Evolutionary conservation across 2,797 vertebrate species (phyloP), one percentile per base, ranked within the genome.

Genomic region (Gymnothorax reevesii): DNA sequence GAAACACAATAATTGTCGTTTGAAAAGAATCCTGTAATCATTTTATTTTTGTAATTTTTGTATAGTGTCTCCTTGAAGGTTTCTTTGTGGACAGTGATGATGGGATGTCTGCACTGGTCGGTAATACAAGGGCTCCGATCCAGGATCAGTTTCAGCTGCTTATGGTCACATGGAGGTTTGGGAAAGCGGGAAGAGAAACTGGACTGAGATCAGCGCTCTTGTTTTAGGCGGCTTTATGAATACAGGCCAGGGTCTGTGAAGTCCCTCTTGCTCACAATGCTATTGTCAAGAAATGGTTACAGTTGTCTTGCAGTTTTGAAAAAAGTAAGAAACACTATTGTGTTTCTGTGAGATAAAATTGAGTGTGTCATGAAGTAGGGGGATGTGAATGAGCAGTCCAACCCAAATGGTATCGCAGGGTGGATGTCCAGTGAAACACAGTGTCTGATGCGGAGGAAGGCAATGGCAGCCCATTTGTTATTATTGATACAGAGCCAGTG

Each of bases 1-100:
- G 93, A 95, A 94, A 95, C 95, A 96, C 96, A 97, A 97, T 96
- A 96, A 97, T 95, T 92, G 52, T 55, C 22, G 52, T 95, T 95
- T 93, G 33, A 73, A 73, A 73, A 77, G 33, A 94, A 95, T 95
- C 95, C 93, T 95, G 96, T 94, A 90, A 96, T 92, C 89, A 88
- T 90, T 93, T 92, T 94, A 90, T 94, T 85, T 84, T 90, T 86
- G 17, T 85, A 88, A 85, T 86, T 89, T 77, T 89, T 93, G 88
- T 88, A 83, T 85, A 88, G 49, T 91, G 90, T 92, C 83, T 86
- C 77, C 91, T 91, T 62, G 84, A 54, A 20, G 91, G 89, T 69
- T 89, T 89, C 88, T 90, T 89, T 82, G 79, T 83, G 77, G 52
- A 7, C 52, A 22, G 55, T 49, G 77, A 80, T n/a, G 49, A 3